Percentiles rank a stretch among this genome's conserved stretches.
Evolutionary conservation across 2,888 invertebrate species (phyloP).

Genomic region (Galerucella nymphaeae): DNA sequence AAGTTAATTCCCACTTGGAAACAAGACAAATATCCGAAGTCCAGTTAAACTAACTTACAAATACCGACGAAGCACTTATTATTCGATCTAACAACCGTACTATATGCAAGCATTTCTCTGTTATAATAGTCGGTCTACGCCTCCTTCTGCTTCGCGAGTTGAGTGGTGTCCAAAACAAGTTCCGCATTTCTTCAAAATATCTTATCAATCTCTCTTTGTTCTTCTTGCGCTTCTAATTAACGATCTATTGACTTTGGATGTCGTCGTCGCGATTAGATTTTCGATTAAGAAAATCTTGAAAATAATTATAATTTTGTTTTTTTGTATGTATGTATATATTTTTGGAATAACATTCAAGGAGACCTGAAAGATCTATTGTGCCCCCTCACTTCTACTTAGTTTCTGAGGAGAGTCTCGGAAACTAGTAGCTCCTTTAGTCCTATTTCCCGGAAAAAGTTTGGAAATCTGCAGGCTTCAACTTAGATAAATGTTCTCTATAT

Average conservation of each 20-base stretch:
- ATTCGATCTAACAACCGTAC: conserved; percentile 32
- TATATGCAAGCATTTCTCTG: conserved; percentile 35
- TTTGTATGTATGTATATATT: too few relatives aligned
- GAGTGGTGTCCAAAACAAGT: conserved; percentile 49
- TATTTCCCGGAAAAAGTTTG: too few relatives aligned
- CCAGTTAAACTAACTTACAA: too few relatives aligned
- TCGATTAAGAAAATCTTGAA: conserved; percentile 26
- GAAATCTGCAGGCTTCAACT: too few relatives aligned
- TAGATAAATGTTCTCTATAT: too few relatives aligned
- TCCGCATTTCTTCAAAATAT: conserved; percentile 53
- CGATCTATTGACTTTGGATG: conserved; percentile 45
- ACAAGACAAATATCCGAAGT: too few relatives aligned
- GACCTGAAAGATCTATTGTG: too few relatives aligned
- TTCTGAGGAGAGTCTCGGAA: too few relatives aligned
- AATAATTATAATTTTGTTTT: conserved; percentile 40
- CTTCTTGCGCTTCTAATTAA: conserved; percentile 49
- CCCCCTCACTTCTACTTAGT: too few relatives aligned
- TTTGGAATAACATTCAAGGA: too few relatives aligned
- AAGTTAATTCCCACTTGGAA: neutral
- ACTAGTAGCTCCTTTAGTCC: too few relatives aligned
- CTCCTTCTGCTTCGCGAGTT: conserved; percentile 38
- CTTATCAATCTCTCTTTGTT: conserved; percentile 47
- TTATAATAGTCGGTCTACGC: conserved; percentile 43
- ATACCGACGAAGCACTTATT: neutral
- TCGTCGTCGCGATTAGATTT: conserved; percentile 42